Evolutionary conservation across 2,888 invertebrate genomes (phyloP).

Genomic region (Caenorhabditis sp.): DNA sequence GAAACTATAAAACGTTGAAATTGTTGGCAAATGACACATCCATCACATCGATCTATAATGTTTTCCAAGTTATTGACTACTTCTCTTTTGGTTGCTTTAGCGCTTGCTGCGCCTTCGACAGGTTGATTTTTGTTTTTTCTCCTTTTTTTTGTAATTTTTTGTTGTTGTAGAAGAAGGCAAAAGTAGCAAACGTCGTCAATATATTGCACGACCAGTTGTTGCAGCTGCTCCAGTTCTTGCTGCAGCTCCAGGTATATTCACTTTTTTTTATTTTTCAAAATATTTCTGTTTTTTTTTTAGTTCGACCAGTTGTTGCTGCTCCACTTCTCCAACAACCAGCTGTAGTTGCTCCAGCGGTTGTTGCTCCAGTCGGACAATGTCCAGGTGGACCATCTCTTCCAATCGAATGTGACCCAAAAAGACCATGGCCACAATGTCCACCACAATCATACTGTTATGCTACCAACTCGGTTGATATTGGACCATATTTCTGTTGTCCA

Average conservation of each 20-base stretch:
- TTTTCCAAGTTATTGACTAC: slow-evolving; percentile 37
- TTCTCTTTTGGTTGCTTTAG: slow-evolving; percentile 38
- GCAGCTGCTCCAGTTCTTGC: slow-evolving; percentile 46
- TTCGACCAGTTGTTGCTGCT: slow-evolving; percentile 32
- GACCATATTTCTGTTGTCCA: slow-evolving; percentile 71
- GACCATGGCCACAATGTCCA: slow-evolving; percentile 71
- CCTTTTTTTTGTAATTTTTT: not conserved
- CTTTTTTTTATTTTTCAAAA: slow-evolving; percentile 7
- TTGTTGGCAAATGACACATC: slow-evolving; percentile 11
- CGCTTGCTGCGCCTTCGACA: slow-evolving; percentile 46
- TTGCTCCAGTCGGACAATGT: slow-evolving; percentile 66
- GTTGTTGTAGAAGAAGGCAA: slow-evolving; percentile 37
- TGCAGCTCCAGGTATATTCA: slow-evolving; percentile 29
- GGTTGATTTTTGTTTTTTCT: slow-evolving; percentile 16
- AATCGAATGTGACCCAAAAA: slow-evolving; percentile 70
- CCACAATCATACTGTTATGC: slow-evolving; percentile 71
- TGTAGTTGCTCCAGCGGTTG: slow-evolving; percentile 54
- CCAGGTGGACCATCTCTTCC: slow-evolving; percentile 68
- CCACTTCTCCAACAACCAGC: slow-evolving; percentile 33
- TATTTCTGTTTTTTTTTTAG: slow-evolving; percentile 14
- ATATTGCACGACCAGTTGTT: slow-evolving; percentile 55
- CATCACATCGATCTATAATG: slow-evolving; percentile 18
- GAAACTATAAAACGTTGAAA: not conserved
- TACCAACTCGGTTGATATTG: slow-evolving; percentile 71
- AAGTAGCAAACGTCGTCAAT: slow-evolving; percentile 63